These are phyloP conservation scores for Echinometra lucunter DNA, from an alignment of 53 echinoderm and acorn worm species.

Conservation along the genomic window DNA sequence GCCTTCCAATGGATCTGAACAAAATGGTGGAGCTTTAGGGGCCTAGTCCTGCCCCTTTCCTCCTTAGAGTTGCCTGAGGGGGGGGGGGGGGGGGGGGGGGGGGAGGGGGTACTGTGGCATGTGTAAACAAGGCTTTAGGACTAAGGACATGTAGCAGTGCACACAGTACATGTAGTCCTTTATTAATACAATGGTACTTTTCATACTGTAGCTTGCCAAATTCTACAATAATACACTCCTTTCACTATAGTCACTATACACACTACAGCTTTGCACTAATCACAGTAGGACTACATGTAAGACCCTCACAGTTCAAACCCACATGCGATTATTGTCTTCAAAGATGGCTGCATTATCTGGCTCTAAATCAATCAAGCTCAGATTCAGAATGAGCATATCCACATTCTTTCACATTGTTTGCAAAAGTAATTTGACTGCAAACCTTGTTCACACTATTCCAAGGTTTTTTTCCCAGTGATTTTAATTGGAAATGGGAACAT, in stretches of 20 bases:
- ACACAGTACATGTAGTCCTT: neutral
- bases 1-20: too few relatives aligned
- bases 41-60: too few relatives aligned
- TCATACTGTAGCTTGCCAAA: neutral
- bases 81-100: too few relatives aligned
- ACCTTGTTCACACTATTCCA: too few relatives aligned
- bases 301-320: neutral
- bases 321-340: constrained; percentile 1
- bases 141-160: too few relatives aligned
- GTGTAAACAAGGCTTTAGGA: too few relatives aligned
- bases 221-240: neutral
- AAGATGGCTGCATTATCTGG: neutral
- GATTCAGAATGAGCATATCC: too few relatives aligned
- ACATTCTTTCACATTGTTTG: neutral
- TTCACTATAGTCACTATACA: neutral
- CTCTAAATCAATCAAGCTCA: neutral
- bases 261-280: neutral
- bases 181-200: neutral
- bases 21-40: too few relatives aligned
- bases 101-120: too few relatives aligned
- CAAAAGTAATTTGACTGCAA: neutral
- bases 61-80: too few relatives aligned
- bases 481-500: too few relatives aligned
- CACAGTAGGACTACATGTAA: neutral
- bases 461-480: too few relatives aligned